Base-by-base conservation (phyloP, 2,113 vertebrate species). In the Pollimyrus isidori region DNA sequence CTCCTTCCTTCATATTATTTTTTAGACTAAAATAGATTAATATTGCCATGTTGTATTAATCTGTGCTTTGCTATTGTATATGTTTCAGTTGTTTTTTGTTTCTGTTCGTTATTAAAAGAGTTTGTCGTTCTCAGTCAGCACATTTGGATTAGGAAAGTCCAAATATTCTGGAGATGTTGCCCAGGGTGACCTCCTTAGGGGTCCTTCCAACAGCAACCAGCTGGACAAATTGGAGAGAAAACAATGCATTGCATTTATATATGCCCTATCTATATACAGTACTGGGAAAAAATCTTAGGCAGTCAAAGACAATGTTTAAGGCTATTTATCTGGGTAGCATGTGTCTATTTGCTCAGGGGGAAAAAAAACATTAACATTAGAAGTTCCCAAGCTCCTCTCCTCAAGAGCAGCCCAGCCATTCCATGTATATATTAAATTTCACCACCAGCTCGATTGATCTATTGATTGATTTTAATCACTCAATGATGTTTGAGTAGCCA, bases 1-100 rank as follows among this genome's bases (percentile, higher is more conserved):
- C 89, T 84, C 42, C 48, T 88, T 90, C 46, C 30, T 89, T 89
- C 21, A 2, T 35, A 45, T 87, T 58, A 45, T 13, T 82, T 56
- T 76, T 92, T 86, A 42, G 62, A 35, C 49, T 89, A 90, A 91
- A 93, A 91, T 91, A 42, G 89, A 92, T 90, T 84, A 92, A 92
- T 89, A 92, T 92, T 86, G 87, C 93, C 92, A 62, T 93, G 91
- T 93, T 90, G 88, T 89, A 87, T 76, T 92, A 86, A 92, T 94
- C 95, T 96, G 96, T 96, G 96, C 96, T 96, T 96, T 96, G 89
- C 93, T 94, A 93, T 91, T 88, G 23, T 90, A 94, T 92, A 93
- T 93, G 91, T 92, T 90, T 92, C 52, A 91, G 90, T 69, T 91
- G 89, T 89, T 93, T 91, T 88, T 89, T 94, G 90, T 62, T 88